Conservation (phyloP, 2,888 invertebrate species). For the Drosophila subquinaria region DNA sequence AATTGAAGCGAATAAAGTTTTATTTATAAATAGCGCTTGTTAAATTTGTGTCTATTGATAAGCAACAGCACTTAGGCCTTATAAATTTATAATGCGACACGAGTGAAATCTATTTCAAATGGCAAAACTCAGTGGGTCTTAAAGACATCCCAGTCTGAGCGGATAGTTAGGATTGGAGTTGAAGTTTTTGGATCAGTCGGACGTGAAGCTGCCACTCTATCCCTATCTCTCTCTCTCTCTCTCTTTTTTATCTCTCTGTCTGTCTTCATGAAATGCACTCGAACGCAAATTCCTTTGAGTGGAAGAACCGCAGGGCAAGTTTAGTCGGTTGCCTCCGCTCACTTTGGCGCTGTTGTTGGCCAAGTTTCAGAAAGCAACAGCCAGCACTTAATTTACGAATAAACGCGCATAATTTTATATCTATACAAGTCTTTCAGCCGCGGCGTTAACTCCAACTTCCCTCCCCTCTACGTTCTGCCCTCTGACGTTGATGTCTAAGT, state of each 20-base stretch:
- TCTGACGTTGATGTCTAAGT: conserved; percentile 59
- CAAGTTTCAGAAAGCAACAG: conserved; percentile 68
- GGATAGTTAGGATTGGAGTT: neutral
- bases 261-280: conserved; percentile 49
- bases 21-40: conserved; percentile 35
- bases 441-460: neutral
- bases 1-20: conserved; percentile 27
- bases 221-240: neutral
- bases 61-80: conserved; percentile 69
- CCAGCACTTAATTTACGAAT: conserved; percentile 82
- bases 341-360: conserved; percentile 24
- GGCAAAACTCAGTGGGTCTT: conserved; percentile 8
- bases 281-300: conserved; percentile 69
- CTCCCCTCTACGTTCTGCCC: neutral
- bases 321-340: conserved; percentile 45
- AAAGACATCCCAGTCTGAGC: neutral
- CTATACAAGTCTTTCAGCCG: conserved; percentile 61
- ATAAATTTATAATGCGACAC: conserved; percentile 67
- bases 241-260: neutral
- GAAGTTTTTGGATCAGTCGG: neutral
- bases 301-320: conserved; percentile 71
- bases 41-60: conserved; percentile 39
- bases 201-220: conserved; percentile 23
- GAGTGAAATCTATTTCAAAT: conserved; percentile 46
- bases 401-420: conserved; percentile 82